Evolutionary conservation across 2,113 vertebrate species (phyloP), one percentile per base, ranked within the genome.

Genomic region (Stigmatopora argus): DNA sequence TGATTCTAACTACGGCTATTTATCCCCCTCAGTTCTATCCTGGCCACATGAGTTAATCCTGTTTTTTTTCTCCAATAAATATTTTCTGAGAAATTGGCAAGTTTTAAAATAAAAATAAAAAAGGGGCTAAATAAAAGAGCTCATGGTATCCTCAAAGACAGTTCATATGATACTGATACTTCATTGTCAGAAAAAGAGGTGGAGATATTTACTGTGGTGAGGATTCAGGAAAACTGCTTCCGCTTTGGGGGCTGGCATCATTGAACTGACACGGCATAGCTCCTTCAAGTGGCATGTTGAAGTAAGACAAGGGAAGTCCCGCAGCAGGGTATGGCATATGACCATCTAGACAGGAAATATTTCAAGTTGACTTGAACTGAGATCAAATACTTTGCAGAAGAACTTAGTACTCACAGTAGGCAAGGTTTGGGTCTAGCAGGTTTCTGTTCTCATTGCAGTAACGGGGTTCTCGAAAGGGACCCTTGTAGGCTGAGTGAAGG

Each of bases 391-490:
- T n/a, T 0, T 41, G 38, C 23, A 34, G 56, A 3, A 61, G 44
- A 62, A 15, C 61, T 0, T 1, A 1, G 7, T 44, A 85, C 94
- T 93, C 87, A 98, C 95, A 93, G 55, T 91, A 92, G 31, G 92
- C 86, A 73, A 90, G 86, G 84, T 62, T 86, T 26, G 94, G 93
- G 76, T 94, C 92, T 75, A 92, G 85, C 71, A 90, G 85, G 81
- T 92, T 93, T 59, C 92, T 89, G 53, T 73, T 81, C 18, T 91
- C 85, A n/a, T 90, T 94, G 73, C 87, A 94, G 73, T 88, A 92
- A 71, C 93, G 92, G 0, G 87, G 90, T 1, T 96, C 92, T 64
- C 89, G 89, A 18, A 93, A 94, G 35, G 90, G 89, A 2, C 88
- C 91, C 75, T 88, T 91, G 51, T 89, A 91, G 65, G 80, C 85